Evolutionary conservation across 2,888 invertebrate genomes (phyloP).

Genomic region (Epistrophe grossulariae): DNA sequence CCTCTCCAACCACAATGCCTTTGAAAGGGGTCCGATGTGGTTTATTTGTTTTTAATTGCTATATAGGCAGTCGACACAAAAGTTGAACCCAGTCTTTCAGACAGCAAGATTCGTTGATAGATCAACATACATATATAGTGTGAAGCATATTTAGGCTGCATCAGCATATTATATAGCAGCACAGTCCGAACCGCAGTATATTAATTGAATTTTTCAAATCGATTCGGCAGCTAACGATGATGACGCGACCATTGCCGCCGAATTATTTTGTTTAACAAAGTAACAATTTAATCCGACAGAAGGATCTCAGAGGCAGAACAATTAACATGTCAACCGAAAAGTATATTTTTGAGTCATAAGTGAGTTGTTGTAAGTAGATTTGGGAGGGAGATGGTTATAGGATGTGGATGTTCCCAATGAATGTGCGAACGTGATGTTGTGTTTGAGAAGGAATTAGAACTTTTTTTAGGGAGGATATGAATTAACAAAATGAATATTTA

Average conservation of each 20-base stretch:
- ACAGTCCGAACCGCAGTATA: neutral
- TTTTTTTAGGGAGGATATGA: too few species aligned
- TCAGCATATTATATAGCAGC: neutral
- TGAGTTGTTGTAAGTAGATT: too few species aligned
- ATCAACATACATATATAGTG: neutral
- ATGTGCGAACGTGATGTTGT: neutral
- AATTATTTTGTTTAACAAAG: conserved; percentile 55
- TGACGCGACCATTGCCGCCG: neutral
- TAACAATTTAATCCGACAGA: conserved; percentile 47
- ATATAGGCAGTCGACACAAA: neutral
- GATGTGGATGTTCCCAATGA: neutral
- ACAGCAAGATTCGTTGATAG: conserved; percentile 32
- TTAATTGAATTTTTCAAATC: conserved; percentile 39
- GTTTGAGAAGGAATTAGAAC: neutral
- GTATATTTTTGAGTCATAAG: neutral
- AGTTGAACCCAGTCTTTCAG: conserved; percentile 47
- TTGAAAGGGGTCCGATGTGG: conserved; percentile 10
- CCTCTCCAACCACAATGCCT: neutral
- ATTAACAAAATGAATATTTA: too few species aligned
- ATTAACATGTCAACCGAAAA: conserved; percentile 63
- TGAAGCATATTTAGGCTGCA: conserved; percentile 1
- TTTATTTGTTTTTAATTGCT: conserved; percentile 70
- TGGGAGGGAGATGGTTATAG: neutral
- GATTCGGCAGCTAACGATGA: conserved; percentile 1
- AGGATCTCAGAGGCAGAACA: conserved; percentile 50